Conservation (phyloP, 1,140 invertebrate genomes). For the Pinna nobilis region DNA sequence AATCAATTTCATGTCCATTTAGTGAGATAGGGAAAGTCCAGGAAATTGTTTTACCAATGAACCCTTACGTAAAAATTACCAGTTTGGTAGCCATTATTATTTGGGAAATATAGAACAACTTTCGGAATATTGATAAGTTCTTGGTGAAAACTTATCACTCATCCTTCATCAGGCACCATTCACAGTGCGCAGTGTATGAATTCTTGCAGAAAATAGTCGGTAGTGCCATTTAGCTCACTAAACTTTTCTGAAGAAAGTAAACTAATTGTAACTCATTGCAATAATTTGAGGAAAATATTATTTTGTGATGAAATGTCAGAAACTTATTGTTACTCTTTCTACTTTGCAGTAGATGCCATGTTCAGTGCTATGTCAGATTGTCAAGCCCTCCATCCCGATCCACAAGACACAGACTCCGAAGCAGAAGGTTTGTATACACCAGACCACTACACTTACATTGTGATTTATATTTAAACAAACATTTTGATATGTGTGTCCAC, state of each 20-base stretch:
- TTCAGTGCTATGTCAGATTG: conserved; percentile 83
- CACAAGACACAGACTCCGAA: conserved; percentile 77
- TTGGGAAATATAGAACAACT: no score
- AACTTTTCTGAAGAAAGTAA: not conserved
- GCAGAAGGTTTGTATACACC: conserved; percentile 69
- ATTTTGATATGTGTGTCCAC: no score
- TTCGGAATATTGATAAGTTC: no score
- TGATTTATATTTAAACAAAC: no score
- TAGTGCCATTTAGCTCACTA: not conserved
- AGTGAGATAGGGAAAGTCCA: no score
- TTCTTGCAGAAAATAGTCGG: not conserved
- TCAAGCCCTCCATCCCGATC: conserved; percentile 82
- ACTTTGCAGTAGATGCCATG: conserved; percentile 78
- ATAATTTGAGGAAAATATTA: not conserved
- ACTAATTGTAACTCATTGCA: no score
- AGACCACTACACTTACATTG: not conserved
- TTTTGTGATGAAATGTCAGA: not conserved
- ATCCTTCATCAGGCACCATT: no score
- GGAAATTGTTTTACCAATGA: no score
- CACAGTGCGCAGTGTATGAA: no score
- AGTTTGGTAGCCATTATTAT: no score
- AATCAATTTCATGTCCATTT: not conserved
- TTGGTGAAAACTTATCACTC: no score
- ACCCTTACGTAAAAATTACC: no score
- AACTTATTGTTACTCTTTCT: not conserved